phyloP scores from a whole-genome alignment of 2,113 vertebrate genomes.

The Corythaeola cristata region DNA sequence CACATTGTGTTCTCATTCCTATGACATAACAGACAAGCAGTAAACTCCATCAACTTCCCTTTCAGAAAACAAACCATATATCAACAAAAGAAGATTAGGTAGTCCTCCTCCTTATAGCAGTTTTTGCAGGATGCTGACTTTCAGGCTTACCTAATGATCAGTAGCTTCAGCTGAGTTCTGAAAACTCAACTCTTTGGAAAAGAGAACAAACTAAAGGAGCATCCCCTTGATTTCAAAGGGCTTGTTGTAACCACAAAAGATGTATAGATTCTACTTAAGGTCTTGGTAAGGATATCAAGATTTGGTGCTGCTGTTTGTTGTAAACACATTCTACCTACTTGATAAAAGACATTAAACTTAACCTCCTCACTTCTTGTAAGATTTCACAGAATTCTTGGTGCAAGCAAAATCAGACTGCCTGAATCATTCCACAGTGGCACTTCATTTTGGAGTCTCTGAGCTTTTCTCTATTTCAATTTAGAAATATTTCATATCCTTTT shows the following conservation, averaged over 20 bases:
- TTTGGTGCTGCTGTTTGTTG: not conserved
- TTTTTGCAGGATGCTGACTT: not conserved
- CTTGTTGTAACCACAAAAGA: not conserved
- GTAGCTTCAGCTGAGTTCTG: not conserved
- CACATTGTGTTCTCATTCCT: not conserved
- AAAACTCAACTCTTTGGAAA: not conserved
- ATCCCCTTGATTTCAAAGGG: not conserved
- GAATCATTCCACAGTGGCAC: not conserved
- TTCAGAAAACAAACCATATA: not conserved
- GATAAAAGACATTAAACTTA: not conserved
- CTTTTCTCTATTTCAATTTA: not conserved
- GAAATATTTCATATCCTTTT: not conserved
- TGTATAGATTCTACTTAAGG: not conserved
- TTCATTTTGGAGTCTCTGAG: not conserved
- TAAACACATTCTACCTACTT: not conserved
- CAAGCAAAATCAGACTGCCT: not conserved
- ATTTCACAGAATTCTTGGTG: not conserved
- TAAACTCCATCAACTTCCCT: not conserved
- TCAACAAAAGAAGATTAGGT: not conserved
- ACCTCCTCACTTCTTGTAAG: no score
- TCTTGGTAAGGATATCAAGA: not conserved
- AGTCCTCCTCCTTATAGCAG: not conserved
- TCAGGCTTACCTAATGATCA: not conserved
- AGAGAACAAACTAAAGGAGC: not conserved
- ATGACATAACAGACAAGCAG: not conserved